A percentile compares a stretch with the other conserved stretches of the same genome.
These are phyloP conservation scores for Oenanthe melanoleuca DNA, from an alignment of 2,113 vertebrate species.

Conservation along the genomic window DNA sequence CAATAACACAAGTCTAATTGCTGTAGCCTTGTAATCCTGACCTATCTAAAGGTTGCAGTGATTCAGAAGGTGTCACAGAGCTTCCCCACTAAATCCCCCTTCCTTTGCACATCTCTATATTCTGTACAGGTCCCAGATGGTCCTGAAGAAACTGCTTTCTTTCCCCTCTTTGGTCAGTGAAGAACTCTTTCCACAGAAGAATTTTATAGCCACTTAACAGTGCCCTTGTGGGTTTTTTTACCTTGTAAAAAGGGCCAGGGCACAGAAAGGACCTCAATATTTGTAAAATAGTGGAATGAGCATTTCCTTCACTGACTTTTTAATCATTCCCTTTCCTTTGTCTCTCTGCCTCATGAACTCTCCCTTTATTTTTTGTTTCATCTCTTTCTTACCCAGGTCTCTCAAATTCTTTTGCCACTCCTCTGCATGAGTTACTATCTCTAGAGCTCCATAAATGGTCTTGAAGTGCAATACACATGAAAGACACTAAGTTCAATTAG, in stretches of 20 bases:
- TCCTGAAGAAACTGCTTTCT: background rate
- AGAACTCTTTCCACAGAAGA: background rate
- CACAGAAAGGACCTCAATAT: background rate
- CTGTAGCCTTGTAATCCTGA: background rate
- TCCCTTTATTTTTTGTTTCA: background rate
- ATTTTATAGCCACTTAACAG: background rate
- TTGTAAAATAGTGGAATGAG: background rate
- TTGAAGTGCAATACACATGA: background rate
- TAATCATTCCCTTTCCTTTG: background rate
- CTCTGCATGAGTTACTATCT: background rate
- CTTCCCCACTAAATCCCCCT: background rate
- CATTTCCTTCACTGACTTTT: background rate
- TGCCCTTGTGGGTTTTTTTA: background rate
- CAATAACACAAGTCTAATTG: background rate
- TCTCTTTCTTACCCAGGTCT: background rate
- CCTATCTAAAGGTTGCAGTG: background rate
- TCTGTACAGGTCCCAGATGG: background rate
- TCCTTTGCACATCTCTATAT: background rate
- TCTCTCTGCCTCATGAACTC: background rate
- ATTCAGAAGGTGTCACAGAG: background rate
- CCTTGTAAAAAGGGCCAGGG: background rate
- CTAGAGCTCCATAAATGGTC: slow-evolving; percentile 6
- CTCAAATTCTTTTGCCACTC: background rate
- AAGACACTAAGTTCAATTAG: background rate
- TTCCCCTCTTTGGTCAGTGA: background rate